A percentile compares a stretch with the other conserved stretches of the same genome.
Evolutionary conservation across 2,888 invertebrate genomes (phyloP).

Genomic region (Alloscopus bannaensis): DNA sequence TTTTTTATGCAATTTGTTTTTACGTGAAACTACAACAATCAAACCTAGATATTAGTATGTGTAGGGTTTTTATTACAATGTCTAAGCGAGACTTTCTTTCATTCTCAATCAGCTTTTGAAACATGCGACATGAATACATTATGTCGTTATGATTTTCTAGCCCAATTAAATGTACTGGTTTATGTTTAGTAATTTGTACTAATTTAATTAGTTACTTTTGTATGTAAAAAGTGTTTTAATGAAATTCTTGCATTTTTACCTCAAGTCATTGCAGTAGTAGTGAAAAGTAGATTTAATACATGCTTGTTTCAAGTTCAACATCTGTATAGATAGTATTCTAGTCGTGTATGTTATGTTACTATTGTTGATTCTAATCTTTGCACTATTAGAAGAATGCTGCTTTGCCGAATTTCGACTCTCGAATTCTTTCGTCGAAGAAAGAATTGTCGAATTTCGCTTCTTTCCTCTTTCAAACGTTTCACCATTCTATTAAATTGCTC

Average conservation of each 20-base stretch:
- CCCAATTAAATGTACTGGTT: constrained; percentile 4
- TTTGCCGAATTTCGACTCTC: not conserved
- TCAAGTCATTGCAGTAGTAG: constrained; percentile 51
- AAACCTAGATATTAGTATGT: constrained; percentile 7
- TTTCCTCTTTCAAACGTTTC: not conserved
- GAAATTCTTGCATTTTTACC: constrained; percentile 58
- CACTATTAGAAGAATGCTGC: not conserved
- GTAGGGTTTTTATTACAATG: not conserved
- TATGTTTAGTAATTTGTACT: constrained; percentile 2
- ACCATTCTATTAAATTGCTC: not conserved
- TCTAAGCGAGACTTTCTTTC: not conserved
- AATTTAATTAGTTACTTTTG: constrained; percentile 22
- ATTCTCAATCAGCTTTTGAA: not conserved
- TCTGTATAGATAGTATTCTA: constrained; percentile 40
- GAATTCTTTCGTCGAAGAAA: not conserved
- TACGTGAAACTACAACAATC: constrained; percentile 9
- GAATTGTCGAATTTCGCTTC: not conserved
- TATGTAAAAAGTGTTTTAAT: too few relatives aligned
- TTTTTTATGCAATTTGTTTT: constrained; percentile 55
- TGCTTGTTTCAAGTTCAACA: not conserved
- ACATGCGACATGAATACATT: not conserved
- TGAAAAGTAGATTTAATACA: constrained; percentile 8
- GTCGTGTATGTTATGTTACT: constrained; percentile 36
- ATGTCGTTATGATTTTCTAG: constrained; percentile 14
- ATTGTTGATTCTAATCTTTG: not conserved